phyloP scores from a whole-genome alignment of 2,113 vertebrate species.

The Hipposideros armiger region DNA sequence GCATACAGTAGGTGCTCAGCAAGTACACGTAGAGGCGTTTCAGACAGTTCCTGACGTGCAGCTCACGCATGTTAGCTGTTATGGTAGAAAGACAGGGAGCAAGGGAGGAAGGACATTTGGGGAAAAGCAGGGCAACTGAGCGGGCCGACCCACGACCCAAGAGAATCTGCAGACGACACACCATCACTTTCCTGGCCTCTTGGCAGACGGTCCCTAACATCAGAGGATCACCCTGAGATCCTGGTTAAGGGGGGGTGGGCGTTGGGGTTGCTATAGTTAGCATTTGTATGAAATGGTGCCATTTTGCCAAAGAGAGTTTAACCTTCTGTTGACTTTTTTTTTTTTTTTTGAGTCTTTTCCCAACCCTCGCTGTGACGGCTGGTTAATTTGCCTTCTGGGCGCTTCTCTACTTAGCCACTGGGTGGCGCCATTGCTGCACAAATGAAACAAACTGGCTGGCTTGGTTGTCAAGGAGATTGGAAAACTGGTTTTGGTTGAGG shows the following conservation, averaged over 20 bases:
- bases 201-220: background rate
- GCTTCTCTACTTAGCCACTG: background rate
- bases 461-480: fast-evolving
- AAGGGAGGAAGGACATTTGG: background rate
- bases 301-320: background rate
- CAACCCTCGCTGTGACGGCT: too few species aligned
- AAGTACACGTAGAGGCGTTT: background rate
- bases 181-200: background rate
- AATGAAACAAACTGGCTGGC: background rate
- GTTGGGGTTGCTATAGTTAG: background rate
- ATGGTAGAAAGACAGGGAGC: background rate
- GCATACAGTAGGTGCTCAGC: background rate
- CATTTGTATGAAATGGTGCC: background rate
- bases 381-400: background rate
- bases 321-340: background rate
- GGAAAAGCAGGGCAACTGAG: background rate
- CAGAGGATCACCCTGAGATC: background rate
- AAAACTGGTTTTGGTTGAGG: background rate
- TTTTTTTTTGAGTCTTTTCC: background rate
- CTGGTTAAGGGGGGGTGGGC: background rate
- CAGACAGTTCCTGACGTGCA: too few species aligned
- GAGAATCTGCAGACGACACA: background rate
- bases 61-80: too few species aligned
- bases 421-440: background rate
- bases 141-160: fast-evolving